Evolutionary conservation across 2,113 vertebrate species (phyloP).

Genomic region (Zootoca vivipara): DNA sequence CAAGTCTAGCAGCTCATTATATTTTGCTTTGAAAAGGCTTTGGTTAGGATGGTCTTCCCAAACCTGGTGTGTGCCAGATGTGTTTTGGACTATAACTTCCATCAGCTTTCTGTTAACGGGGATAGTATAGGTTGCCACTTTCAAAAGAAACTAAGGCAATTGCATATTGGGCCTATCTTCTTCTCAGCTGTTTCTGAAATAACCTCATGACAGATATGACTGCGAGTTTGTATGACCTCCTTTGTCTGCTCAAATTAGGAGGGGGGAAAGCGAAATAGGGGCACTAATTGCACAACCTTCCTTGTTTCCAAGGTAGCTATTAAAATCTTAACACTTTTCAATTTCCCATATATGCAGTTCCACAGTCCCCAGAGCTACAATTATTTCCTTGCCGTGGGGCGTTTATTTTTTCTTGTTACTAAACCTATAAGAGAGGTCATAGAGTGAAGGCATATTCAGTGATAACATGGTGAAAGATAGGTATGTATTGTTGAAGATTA

Average conservation of each 20-base stretch:
- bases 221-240: not conserved
- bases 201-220: not conserved
- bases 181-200: not conserved
- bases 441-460: not conserved
- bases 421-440: constrained; percentile 1
- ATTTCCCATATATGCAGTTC: constrained; percentile 1
- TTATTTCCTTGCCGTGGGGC: constrained; percentile 12
- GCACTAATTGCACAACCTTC: not conserved
- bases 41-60: not conserved
- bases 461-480: not conserved
- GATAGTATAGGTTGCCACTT: not conserved
- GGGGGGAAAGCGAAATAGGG: not conserved
- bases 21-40: not conserved
- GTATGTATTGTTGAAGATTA: not conserved
- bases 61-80: not conserved
- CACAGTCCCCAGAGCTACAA: constrained; percentile 20
- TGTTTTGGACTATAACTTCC: not conserved
- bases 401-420: not conserved
- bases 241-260: not conserved
- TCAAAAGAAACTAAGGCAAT: constrained; percentile 12
- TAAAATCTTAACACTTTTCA: not conserved
- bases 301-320: not conserved
- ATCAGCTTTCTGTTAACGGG: not conserved
- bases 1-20: not conserved
- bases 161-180: not conserved